Conservation (phyloP, 2,113 vertebrate species). For the Sisor rabdophorus region DNA sequence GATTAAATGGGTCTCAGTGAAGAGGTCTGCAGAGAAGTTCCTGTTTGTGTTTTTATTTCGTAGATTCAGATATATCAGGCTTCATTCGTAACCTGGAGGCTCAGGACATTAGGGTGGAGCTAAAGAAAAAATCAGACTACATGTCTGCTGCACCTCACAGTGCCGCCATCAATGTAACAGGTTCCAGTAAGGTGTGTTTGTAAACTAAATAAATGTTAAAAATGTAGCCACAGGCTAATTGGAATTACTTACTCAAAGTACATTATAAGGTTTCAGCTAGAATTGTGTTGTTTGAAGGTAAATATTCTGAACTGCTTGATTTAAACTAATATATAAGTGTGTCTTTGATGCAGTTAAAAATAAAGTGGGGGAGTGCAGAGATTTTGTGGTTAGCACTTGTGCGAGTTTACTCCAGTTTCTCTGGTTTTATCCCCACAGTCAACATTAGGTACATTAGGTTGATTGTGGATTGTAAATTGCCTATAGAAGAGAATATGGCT, state of each 20-base stretch:
- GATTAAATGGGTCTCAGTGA: constrained; percentile 13
- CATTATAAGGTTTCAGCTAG: background rate
- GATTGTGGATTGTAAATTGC: too few relatives aligned
- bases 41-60: background rate
- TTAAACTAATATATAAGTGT: constrained; percentile 3
- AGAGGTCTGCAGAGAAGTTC: background rate
- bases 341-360: background rate
- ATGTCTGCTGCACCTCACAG: constrained; percentile 84
- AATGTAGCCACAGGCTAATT: background rate
- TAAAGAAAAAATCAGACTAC: constrained; percentile 80
- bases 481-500: too few relatives aligned
- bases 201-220: background rate
- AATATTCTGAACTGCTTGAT: background rate
- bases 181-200: constrained; percentile 74
- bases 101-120: constrained; percentile 77
- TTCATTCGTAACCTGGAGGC: constrained; percentile 76
- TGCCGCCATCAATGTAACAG: constrained; percentile 79
- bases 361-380: too few relatives aligned
- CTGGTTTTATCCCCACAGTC: too few relatives aligned
- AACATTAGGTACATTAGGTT: too few relatives aligned
- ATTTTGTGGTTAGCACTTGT: too few relatives aligned
- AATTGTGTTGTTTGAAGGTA: background rate
- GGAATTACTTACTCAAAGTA: background rate
- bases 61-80: constrained; percentile 78
- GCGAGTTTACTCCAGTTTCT: too few relatives aligned